phyloP scores from a whole-genome alignment of 2,797 vertebrate genomes.

The Potorous gilbertii region DNA sequence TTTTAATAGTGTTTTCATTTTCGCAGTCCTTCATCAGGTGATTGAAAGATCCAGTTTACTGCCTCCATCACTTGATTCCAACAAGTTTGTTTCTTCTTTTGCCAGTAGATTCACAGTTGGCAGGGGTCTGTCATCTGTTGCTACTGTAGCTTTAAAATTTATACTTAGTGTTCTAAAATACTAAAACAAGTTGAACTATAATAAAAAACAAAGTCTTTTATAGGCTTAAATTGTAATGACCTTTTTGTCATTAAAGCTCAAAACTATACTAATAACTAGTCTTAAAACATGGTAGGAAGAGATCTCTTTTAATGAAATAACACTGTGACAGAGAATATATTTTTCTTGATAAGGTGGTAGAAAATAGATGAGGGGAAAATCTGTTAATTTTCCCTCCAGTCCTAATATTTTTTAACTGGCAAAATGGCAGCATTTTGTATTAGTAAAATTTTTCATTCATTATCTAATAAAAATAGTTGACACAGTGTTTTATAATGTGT shows the following conservation, averaged over 20 bases:
- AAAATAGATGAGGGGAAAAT: not conserved
- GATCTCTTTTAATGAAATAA: not conserved
- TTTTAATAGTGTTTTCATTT: not conserved
- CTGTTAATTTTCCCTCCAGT: not conserved
- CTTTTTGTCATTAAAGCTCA: too few species aligned
- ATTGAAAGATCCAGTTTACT: conserved; percentile 64
- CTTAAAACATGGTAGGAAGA: not conserved
- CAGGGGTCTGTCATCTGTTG: conserved; percentile 53
- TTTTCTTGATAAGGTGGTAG: not conserved
- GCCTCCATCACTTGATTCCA: conserved; percentile 67
- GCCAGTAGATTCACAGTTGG: conserved; percentile 68
- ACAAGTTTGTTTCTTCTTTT: conserved; percentile 65
- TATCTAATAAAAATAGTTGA: not conserved
- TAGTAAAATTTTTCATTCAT: not conserved
- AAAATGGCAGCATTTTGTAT: not conserved
- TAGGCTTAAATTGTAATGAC: too few species aligned
- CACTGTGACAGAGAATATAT: not conserved
- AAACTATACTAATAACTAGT: too few species aligned
- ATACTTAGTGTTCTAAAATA: not conserved
- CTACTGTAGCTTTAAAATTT: conserved; percentile 2
- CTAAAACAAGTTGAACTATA: not conserved
- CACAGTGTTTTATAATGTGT: not conserved
- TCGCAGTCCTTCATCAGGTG: conserved; percentile 57
- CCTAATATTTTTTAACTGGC: not conserved
- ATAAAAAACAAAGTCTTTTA: too few species aligned